Percentiles rank a stretch among this genome's conserved stretches.
These are phyloP conservation scores for Phymastichus coffea DNA, from an alignment of 1,140 invertebrate species.

Conservation along the genomic window DNA sequence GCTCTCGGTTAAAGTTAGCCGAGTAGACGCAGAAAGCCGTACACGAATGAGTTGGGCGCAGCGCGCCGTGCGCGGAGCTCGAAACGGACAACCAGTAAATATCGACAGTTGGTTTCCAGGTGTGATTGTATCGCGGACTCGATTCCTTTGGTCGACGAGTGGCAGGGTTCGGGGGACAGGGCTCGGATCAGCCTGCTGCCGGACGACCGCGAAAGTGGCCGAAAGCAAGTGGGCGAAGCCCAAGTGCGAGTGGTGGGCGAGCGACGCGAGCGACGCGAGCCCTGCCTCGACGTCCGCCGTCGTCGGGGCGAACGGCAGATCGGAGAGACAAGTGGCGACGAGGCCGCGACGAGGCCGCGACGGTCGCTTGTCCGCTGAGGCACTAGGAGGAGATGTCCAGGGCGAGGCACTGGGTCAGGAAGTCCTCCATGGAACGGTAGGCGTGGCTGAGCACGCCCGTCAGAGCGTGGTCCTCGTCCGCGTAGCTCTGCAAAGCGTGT, in stretches of 20 bases:
- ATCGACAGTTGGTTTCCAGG: conserved; percentile 25
- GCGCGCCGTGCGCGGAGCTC: background rate
- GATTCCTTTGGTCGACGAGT: background rate
- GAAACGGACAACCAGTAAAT: conserved; percentile 21
- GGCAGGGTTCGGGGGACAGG: too few relatives aligned
- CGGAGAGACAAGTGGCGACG: too few relatives aligned
- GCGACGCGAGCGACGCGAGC: too few relatives aligned
- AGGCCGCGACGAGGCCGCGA: too few relatives aligned
- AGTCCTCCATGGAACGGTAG: conserved; percentile 84
- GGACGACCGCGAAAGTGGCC: background rate
- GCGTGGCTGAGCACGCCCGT: conserved; percentile 78
- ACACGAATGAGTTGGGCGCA: too few relatives aligned
- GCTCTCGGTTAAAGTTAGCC: too few relatives aligned
- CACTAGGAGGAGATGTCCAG: conserved; percentile 70
- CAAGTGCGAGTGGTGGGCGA: too few relatives aligned
- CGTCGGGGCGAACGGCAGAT: too few relatives aligned
- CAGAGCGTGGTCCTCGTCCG: conserved; percentile 78
- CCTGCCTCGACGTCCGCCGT: too few relatives aligned
- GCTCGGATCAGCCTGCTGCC: background rate
- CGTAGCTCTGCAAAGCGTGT: conserved; percentile 69
- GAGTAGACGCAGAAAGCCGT: conserved; percentile 12
- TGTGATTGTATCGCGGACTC: conserved; percentile 25
- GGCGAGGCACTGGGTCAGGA: conserved; percentile 79
- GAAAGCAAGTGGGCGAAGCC: too few relatives aligned
- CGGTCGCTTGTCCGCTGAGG: conserved; percentile 49